Evolutionary conservation across 2,797 vertebrate species (phyloP).

Genomic region (Manis crassicaudata): DNA sequence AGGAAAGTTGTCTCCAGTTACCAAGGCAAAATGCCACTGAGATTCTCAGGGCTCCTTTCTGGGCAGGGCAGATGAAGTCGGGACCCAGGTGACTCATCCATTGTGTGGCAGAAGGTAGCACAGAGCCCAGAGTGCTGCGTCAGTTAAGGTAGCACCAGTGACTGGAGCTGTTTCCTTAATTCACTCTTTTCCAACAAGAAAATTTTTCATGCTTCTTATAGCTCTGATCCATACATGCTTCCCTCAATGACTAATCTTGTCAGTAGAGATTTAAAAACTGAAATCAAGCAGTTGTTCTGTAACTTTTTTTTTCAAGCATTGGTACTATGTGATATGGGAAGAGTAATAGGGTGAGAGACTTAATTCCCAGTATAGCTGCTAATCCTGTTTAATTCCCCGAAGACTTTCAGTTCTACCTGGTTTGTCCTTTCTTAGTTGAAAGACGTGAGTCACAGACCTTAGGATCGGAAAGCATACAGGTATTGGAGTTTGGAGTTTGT

Average conservation of each 20-base stretch:
- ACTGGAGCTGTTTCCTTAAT: not conserved
- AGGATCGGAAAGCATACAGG: constrained; percentile 76
- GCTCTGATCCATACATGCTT: not conserved
- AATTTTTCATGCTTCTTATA: not conserved
- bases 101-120: not conserved
- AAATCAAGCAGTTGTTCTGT: not conserved
- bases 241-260: not conserved
- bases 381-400: constrained; percentile 86
- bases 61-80: not conserved
- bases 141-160: not conserved
- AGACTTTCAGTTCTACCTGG: constrained; percentile 80
- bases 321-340: not conserved
- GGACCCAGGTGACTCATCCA: constrained; percentile 11
- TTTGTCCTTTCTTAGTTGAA: constrained; percentile 73
- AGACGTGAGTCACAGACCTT: constrained; percentile 35
- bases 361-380: constrained; percentile 88
- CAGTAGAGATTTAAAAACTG: not conserved
- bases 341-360: constrained; percentile 85
- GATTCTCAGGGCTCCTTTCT: not conserved
- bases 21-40: constrained; percentile 29
- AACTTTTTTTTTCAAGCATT: not conserved
- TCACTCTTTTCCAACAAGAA: constrained; percentile 32
- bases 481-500: constrained; percentile 19
- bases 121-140: not conserved
- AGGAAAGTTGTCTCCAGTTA: constrained; percentile 53